Base-by-base conservation (phyloP, 1,140 invertebrate genomes). In the Meloidogyne hapla region DNA sequence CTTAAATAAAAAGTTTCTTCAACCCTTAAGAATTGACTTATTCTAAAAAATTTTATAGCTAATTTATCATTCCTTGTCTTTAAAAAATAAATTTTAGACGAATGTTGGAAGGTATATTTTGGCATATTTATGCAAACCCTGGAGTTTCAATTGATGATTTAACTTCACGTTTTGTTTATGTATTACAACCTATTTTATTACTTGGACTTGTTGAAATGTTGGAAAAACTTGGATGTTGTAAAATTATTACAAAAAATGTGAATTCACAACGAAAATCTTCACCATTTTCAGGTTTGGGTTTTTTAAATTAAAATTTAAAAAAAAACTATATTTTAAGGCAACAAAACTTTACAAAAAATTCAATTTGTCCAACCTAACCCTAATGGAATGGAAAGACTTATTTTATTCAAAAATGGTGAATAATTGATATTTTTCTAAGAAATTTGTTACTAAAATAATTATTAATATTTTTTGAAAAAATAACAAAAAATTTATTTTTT, bases 71-170 rank as follows among this genome's bases (percentile, higher is more conserved):
- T n/a, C n/a, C n/a, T n/a, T n/a, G n/a, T n/a, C n/a, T n/a, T n/a
- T n/a, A n/a, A n/a, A n/a, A n/a, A n/a, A n/a, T n/a, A n/a, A n/a
- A 10, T 18, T 77, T 66, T 25, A 78, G 77, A 76, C 80, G 77
- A 78, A 80, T 78, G 78, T 40, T 69, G n/a, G 77, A 78, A 28
- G 76, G 63, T 25, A 28, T 78, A 25, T 45, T 78, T 48, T 40
- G 72, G 9, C 38, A 45, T 23, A 66, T 78, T 48, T 69, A 78
- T 25, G 26, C 28, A 26, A 67, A 79, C 33, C 75, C 77, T 40
- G 79, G 78, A 9, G 69, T 78, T 45, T 61, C 26, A 33, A 13
- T 79, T 10, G 63, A 80, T 13, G 77, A 78, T 26, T 23, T 78
- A 38, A 48, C 40, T 15, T n/a, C 61, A 13, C 33, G 61, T 28